Conservation (phyloP, 2,888 invertebrate genomes). For the Ophion ventricosus region DNA sequence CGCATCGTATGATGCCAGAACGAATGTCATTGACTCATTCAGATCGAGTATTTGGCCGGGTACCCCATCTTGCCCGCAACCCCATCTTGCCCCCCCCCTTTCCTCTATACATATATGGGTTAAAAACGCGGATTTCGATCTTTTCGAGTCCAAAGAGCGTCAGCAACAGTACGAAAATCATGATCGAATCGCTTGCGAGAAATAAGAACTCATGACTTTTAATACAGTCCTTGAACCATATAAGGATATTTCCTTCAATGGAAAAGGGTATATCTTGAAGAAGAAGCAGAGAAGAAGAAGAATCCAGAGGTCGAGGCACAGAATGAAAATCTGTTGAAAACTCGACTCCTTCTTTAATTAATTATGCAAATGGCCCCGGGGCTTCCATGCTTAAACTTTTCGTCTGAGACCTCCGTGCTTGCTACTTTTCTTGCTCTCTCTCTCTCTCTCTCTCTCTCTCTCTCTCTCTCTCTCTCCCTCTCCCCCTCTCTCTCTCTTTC, state of each 20-base stretch:
- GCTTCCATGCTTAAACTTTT: slow-evolving; percentile 80
- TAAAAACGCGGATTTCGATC: neutral
- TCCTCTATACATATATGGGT: too few species aligned
- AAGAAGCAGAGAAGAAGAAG: slow-evolving; percentile 47
- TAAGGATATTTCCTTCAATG: slow-evolving; percentile 22
- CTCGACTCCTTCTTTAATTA: slow-evolving; percentile 81
- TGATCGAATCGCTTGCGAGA: neutral
- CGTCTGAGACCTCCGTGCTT: slow-evolving; percentile 74
- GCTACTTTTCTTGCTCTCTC: slow-evolving; percentile 62
- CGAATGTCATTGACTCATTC: too few species aligned
- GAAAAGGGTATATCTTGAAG: slow-evolving; percentile 46
- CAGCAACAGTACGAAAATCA: neutral
- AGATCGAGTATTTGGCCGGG: too few species aligned
- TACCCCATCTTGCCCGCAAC: too few species aligned
- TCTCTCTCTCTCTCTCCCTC: slow-evolving; percentile 18
- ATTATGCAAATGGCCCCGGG: slow-evolving; percentile 81
- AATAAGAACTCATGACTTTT: slow-evolving; percentile 17
- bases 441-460: slow-evolving; percentile 25
- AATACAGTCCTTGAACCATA: neutral
- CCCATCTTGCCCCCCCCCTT: too few species aligned
- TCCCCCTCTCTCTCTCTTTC: slow-evolving; percentile 32
- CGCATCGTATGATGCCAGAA: too few species aligned
- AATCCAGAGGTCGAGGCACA: slow-evolving; percentile 67
- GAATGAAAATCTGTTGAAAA: slow-evolving; percentile 80
- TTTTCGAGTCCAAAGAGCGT: neutral